Conservation (phyloP, 2,888 invertebrate species). For the Abscondita cerata region DNA sequence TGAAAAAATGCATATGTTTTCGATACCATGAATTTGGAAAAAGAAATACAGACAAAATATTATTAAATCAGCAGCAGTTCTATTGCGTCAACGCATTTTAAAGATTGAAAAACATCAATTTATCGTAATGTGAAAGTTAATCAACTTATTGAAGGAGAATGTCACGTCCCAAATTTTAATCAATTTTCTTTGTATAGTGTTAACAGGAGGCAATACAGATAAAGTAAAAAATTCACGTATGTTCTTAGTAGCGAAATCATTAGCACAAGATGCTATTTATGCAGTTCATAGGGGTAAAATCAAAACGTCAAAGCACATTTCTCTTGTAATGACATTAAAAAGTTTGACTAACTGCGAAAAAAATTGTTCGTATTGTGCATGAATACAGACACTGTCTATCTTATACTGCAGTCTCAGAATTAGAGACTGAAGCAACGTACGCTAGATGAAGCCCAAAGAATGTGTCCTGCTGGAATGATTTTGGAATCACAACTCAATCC, state of each 20-base stretch:
- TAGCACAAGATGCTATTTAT: constrained; percentile 1
- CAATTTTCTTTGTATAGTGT: constrained; percentile 24
- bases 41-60: constrained; percentile 31
- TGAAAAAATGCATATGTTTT: constrained; percentile 38
- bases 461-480: constrained; percentile 33
- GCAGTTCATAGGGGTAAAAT: constrained; percentile 8
- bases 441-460: constrained; percentile 7
- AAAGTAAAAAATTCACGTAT: constrained; percentile 15
- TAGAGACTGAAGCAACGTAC: constrained; percentile 29
- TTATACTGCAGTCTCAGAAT: constrained; percentile 20
- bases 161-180: constrained; percentile 27
- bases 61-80: constrained; percentile 22
- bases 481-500: constrained; percentile 18
- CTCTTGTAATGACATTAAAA: constrained; percentile 13
- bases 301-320: constrained; percentile 16
- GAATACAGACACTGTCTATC: constrained; percentile 23
- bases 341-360: constrained; percentile 20
- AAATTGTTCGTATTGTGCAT: constrained; percentile 18
- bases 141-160: constrained; percentile 34
- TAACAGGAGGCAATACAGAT: constrained; percentile 25
- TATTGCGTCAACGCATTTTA: constrained; percentile 34
- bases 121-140: background rate
- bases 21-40: constrained; percentile 33
- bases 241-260: constrained; percentile 17
- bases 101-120: constrained; percentile 7